Conservation (phyloP, 2,888 invertebrate genomes). For the Orgyia antiqua region DNA sequence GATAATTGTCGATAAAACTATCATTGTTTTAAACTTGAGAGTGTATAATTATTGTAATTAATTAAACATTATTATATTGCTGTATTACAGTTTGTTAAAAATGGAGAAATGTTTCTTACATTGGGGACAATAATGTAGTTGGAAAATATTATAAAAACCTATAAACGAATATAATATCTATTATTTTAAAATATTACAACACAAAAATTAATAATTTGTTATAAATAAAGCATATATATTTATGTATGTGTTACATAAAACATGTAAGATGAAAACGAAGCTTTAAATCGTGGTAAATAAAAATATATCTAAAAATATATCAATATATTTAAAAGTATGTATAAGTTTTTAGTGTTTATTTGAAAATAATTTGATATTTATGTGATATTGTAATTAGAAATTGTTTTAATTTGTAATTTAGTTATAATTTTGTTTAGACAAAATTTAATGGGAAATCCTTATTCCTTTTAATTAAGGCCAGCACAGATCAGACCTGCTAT, state of each 20-base stretch:
- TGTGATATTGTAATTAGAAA: conserved; percentile 2
- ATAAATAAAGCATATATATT: conserved; percentile 35
- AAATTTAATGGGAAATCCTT: conserved; percentile 24
- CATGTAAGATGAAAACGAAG: conserved; percentile 66
- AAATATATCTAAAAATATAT: conserved; percentile 34
- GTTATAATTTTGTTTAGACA: background rate
- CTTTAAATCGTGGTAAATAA: conserved; percentile 70
- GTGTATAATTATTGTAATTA: too few relatives aligned
- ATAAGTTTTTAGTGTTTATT: conserved; percentile 3
- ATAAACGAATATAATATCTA: conserved; percentile 7
- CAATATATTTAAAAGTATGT: conserved; percentile 20
- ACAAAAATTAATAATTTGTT: conserved; percentile 12
- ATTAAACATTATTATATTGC: too few relatives aligned
- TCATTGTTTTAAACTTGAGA: too few relatives aligned
- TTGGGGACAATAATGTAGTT: conserved; percentile 71
- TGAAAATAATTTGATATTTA: conserved; percentile 2
- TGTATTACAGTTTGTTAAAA: conserved; percentile 20
- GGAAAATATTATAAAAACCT: conserved; percentile 25
- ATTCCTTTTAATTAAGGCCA: conserved; percentile 10
- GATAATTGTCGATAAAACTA: conserved; percentile 25
- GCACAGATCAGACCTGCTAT: too few relatives aligned
- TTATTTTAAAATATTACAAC: conserved; percentile 20
- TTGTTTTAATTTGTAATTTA: background rate
- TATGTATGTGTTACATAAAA: conserved; percentile 39
- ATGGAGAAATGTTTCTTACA: conserved; percentile 52